Percentiles rank a stretch among this genome's conserved stretches.
phyloP scores from a whole-genome alignment of 2,113 vertebrate species.

The Martes martes region DNA sequence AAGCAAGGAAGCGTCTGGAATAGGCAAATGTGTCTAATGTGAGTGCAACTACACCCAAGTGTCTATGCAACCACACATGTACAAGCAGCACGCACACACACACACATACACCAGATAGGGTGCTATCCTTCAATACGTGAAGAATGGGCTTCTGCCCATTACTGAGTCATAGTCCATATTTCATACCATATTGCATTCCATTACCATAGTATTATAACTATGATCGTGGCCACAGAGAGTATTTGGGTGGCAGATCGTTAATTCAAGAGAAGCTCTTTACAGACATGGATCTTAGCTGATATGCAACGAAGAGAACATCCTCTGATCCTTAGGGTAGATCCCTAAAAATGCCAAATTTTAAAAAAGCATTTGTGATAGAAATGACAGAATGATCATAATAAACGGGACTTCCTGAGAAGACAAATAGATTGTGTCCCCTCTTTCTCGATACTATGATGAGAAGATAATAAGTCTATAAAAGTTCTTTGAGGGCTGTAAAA shows the following conservation, averaged over 20 bases:
- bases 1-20: neutral
- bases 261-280: neutral
- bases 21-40: neutral
- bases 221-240: neutral
- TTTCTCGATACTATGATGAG: neutral
- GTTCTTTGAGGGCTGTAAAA: neutral
- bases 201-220: neutral
- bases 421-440: neutral
- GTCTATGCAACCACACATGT: neutral
- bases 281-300: neutral
- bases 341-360: neutral
- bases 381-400: neutral
- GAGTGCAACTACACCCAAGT: neutral
- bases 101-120: neutral
- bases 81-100: neutral
- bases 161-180: neutral
- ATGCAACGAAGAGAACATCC: neutral
- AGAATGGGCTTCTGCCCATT: neutral
- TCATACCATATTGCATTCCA: neutral
- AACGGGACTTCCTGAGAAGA: neutral
- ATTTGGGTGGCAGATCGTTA: neutral
- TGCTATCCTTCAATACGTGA: neutral
- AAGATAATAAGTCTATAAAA: neutral
- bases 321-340: neutral
- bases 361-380: neutral